phyloP scores from a whole-genome alignment of 92 coral and sea anemone species.

The Phenganax subtilis region DNA sequence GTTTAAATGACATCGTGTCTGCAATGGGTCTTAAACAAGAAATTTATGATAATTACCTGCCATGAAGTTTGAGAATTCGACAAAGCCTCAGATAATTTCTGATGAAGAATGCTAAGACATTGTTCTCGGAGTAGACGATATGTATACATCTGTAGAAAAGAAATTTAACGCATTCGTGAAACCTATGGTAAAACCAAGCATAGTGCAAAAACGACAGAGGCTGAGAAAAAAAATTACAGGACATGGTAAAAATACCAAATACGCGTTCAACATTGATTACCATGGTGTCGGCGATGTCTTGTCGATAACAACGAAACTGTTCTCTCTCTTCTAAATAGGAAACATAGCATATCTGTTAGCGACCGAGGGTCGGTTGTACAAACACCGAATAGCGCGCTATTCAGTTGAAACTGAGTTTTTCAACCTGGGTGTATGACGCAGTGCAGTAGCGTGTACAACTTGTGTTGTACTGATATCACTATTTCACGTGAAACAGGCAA shows the following conservation, averaged over 20 bases:
- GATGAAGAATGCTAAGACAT: constrained; percentile 66
- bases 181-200: too few relatives aligned
- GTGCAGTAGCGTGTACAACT: too few relatives aligned
- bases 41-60: constrained; percentile 59
- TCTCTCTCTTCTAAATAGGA: constrained; percentile 77
- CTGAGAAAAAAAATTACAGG: not conserved
- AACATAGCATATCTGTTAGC: not conserved
- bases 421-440: too few relatives aligned
- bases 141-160: constrained; percentile 68
- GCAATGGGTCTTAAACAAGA: too few relatives aligned
- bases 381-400: too few relatives aligned
- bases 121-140: constrained; percentile 82
- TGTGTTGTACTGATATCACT: too few relatives aligned
- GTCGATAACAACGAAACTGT: constrained; percentile 92
- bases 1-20: too few relatives aligned
- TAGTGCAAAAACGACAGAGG: too few relatives aligned
- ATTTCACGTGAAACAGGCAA: not conserved
- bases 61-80: constrained; percentile 63
- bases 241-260: not conserved
- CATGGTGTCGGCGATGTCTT: constrained; percentile 99
- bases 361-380: too few relatives aligned
- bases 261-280: constrained; percentile 34
- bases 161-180: not conserved
- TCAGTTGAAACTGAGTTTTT: too few relatives aligned
- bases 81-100: constrained; percentile 60